phyloP scores from a whole-genome alignment of 2,113 vertebrate genomes.

The Archocentrus centrarchus region DNA sequence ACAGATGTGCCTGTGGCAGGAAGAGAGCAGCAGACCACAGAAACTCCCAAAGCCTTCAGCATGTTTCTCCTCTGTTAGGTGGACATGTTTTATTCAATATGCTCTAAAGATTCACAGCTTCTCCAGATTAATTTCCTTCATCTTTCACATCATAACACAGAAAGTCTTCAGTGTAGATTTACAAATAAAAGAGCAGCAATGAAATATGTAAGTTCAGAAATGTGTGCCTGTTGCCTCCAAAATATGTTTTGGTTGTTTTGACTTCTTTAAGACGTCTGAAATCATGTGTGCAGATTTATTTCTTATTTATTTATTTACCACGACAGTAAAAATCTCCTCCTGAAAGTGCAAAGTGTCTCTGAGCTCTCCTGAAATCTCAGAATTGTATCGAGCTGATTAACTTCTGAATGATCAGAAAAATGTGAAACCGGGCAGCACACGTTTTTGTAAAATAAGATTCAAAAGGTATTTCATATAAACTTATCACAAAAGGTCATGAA shows the following conservation, averaged over 20 bases:
- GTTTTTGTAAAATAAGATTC: background rate
- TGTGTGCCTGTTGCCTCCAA: background rate
- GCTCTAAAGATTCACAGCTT: rapidly evolving
- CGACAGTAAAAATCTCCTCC: background rate
- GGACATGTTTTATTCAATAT: rapidly evolving
- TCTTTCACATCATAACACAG: background rate
- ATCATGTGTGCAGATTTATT: background rate
- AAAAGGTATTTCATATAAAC: background rate
- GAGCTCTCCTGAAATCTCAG: background rate
- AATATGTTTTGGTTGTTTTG: rapidly evolving
- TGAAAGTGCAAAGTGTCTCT: rapidly evolving
- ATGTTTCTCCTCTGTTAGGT: background rate
- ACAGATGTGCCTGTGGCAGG: background rate
- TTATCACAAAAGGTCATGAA: no score
- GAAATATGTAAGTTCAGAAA: background rate
- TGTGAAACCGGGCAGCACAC: background rate
- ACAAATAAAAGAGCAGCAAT: background rate
- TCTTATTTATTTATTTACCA: background rate
- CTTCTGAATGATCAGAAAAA: rapidly evolving
- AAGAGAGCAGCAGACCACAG: background rate
- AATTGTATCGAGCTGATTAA: background rate
- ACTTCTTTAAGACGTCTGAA: background rate
- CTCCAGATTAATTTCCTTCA: rapidly evolving
- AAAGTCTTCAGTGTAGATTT: background rate
- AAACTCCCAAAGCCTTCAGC: rapidly evolving